These are phyloP conservation scores for Spheniscus mendiculus DNA, from an alignment of 2,113 vertebrate species.

Conservation along the genomic window DNA sequence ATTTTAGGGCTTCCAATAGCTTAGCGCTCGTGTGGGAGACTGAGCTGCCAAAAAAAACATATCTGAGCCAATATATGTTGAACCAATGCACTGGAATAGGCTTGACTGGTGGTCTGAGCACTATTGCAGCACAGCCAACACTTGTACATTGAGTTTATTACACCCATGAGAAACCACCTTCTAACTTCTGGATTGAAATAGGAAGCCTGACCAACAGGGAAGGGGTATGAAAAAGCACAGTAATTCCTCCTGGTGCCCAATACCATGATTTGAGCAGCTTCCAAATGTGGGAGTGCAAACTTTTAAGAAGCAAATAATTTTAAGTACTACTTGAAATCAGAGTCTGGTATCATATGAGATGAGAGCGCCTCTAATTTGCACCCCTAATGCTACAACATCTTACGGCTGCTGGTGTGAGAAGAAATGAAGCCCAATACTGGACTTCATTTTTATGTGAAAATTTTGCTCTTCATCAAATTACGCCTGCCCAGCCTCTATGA, in stretches of 20 bases:
- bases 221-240: neutral
- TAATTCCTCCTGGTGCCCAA: neutral
- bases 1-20: neutral
- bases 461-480: neutral
- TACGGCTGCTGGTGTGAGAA: neutral
- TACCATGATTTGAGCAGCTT: neutral
- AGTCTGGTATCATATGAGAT: fast-evolving
- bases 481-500: neutral
- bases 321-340: neutral
- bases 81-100: neutral
- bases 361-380: neutral
- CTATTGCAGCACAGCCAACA: neutral
- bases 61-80: neutral
- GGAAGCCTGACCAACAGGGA: neutral
- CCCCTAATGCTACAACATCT: neutral
- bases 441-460: neutral
- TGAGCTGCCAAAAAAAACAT: neutral
- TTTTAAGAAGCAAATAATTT: neutral
- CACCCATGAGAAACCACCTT: neutral
- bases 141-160: fast-evolving
- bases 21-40: neutral
- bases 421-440: neutral
- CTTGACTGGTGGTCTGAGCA: neutral
- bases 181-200: neutral
- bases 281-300: neutral